phyloP scores from a whole-genome alignment of 2,113 vertebrate species.

The Geothlypis trichas region DNA sequence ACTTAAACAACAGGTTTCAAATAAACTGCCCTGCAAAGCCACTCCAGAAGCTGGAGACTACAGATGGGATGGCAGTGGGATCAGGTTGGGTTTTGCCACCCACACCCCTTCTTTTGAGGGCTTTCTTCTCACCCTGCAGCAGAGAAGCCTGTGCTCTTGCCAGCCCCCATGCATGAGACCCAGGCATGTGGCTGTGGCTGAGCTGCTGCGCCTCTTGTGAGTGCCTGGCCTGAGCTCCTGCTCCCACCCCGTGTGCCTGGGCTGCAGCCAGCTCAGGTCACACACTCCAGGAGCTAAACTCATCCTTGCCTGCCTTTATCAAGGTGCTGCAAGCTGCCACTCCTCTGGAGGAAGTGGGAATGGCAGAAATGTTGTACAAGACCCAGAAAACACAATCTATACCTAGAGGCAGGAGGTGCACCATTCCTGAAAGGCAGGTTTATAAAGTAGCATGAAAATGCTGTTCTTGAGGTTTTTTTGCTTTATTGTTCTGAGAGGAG shows the following conservation, averaged over 20 bases:
- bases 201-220: rapidly evolving
- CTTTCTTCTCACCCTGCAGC: background rate
- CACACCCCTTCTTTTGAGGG: background rate
- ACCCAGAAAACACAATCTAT: background rate
- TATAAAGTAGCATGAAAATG: background rate
- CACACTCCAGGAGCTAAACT: rapidly evolving
- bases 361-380: background rate
- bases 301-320: background rate
- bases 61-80: background rate
- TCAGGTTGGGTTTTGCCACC: background rate
- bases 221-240: rapidly evolving
- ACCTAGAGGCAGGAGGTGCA: background rate
- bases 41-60: background rate
- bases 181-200: rapidly evolving
- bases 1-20: background rate
- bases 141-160: background rate
- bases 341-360: background rate
- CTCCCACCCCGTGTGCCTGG: background rate
- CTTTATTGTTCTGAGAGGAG: background rate
- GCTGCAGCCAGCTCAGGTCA: background rate
- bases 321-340: background rate
- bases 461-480: background rate
- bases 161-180: background rate
- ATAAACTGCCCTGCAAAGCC: background rate
- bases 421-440: background rate